These are phyloP conservation scores for Mesoligia furuncula DNA, from an alignment of 2,888 invertebrate genomes.

Conservation along the genomic window DNA sequence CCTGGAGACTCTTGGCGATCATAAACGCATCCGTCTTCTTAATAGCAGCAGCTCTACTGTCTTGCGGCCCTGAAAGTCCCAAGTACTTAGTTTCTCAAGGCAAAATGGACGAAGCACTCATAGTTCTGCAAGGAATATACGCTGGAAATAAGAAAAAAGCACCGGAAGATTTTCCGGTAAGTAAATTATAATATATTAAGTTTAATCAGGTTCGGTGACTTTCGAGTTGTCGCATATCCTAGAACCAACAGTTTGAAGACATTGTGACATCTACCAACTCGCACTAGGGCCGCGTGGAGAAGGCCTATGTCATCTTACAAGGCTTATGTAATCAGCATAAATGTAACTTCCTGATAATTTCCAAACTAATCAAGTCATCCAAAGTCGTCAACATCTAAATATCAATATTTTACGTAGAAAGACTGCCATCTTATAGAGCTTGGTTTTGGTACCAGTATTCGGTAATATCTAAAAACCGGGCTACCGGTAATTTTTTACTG, in stretches of 20 bases:
- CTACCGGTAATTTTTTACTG: background rate
- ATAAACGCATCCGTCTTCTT: constrained; percentile 91
- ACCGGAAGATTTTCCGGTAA: constrained; percentile 90
- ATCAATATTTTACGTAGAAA: background rate
- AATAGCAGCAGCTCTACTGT: constrained; percentile 88
- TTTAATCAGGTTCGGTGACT: too few relatives aligned
- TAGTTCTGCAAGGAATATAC: constrained; percentile 91
- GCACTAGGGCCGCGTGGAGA: too few relatives aligned
- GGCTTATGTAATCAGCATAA: too few relatives aligned
- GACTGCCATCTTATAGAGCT: background rate
- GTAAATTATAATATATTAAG: constrained; percentile 69
- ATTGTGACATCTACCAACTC: too few relatives aligned
- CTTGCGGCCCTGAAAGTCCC: constrained; percentile 94
- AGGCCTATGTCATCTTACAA: too few relatives aligned
- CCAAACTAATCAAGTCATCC: background rate
- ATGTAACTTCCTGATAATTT: background rate
- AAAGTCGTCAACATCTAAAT: too few relatives aligned
- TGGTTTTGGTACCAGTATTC: background rate
- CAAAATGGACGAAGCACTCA: constrained; percentile 91
- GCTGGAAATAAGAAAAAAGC: constrained; percentile 82
- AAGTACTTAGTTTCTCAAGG: constrained; percentile 93
- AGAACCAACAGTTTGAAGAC: too few relatives aligned
- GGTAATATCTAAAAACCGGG: background rate
- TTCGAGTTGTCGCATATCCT: too few relatives aligned
- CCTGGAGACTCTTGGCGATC: constrained; percentile 94